Conservation (phyloP, 2,113 vertebrate species). For the Sula dactylatra region DNA sequence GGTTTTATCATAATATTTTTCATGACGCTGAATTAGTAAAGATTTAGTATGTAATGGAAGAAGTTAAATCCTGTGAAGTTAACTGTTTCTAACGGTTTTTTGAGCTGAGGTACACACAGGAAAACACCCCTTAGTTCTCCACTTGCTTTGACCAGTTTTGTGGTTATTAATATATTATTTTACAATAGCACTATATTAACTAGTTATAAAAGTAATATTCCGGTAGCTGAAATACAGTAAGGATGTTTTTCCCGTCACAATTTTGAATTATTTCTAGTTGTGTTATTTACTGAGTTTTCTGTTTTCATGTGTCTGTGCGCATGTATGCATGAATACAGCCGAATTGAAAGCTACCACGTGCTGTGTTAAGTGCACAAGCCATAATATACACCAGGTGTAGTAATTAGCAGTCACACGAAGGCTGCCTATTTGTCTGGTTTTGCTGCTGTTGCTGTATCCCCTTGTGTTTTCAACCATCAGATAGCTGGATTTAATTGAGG, state of each 20-base stretch:
- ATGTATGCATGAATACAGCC: neutral
- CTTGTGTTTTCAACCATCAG: slow-evolving; percentile 84
- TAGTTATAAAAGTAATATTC: neutral
- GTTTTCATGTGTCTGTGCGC: neutral
- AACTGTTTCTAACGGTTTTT: neutral
- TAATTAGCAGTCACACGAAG: slow-evolving; percentile 83
- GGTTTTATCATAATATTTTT: neutral
- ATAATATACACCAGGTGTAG: slow-evolving; percentile 88
- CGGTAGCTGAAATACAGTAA: neutral
- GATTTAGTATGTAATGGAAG: neutral
- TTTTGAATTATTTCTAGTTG: slow-evolving; percentile 12
- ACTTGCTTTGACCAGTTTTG: neutral
- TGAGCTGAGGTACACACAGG: neutral
- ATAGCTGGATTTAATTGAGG: slow-evolving; percentile 89
- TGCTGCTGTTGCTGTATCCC: slow-evolving; percentile 82
- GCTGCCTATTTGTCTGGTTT: slow-evolving; percentile 82
- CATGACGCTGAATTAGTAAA: neutral
- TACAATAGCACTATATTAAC: neutral
- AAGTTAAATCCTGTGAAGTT: neutral
- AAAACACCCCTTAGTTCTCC: neutral
- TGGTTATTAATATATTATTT: neutral
- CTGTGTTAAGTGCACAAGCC: slow-evolving; percentile 75
- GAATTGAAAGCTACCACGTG: slow-evolving; percentile 67
- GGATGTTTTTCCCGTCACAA: neutral
- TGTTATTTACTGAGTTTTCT: slow-evolving; percentile 38